A percentile compares a stretch with the other conserved stretches of the same genome.
These are phyloP conservation scores for Ptychadena robeensis DNA, from an alignment of 2,797 vertebrate species.

Conservation along the genomic window DNA sequence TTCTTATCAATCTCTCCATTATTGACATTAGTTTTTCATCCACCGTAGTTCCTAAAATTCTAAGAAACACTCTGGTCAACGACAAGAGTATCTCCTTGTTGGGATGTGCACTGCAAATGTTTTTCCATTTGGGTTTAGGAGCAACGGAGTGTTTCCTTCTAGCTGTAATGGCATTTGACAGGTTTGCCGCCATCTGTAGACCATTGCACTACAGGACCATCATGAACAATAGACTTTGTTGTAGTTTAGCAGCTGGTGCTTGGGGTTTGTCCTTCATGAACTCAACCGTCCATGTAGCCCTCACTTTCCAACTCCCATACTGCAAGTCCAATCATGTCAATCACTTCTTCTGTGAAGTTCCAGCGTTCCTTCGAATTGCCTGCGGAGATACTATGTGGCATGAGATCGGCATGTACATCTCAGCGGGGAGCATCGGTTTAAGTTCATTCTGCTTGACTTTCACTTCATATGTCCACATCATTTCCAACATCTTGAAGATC, in stretches of 20 bases:
- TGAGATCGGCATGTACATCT: conserved; percentile 24
- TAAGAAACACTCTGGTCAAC: conserved; percentile 5
- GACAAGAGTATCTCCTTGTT: conserved; percentile 33
- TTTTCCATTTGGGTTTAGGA: background rate
- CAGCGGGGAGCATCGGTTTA: background rate
- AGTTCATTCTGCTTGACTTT: conserved; percentile 24
- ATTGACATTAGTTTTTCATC: conserved; percentile 33
- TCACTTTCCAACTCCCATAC: too few relatives aligned
- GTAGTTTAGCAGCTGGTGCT: background rate
- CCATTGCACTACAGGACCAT: conserved; percentile 32
- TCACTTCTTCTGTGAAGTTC: too few relatives aligned
- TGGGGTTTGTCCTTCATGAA: background rate
- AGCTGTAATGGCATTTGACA: conserved; percentile 39
- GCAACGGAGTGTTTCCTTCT: conserved; percentile 28
- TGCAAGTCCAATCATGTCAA: too few relatives aligned
- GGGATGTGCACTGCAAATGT: conserved; percentile 35
- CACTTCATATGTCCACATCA: conserved; percentile 18
- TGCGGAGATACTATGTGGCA: conserved; percentile 14
- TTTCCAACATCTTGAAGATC: conserved; percentile 18
- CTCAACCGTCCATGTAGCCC: too few relatives aligned
- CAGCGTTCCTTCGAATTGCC: background rate
- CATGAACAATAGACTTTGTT: conserved; percentile 23
- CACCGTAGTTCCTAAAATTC: conserved; percentile 28
- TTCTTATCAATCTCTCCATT: conserved; percentile 17
- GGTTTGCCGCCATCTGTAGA: conserved; percentile 42